Base-by-base conservation (phyloP, 1,140 invertebrate species). In the Papilio dardanus region DNA sequence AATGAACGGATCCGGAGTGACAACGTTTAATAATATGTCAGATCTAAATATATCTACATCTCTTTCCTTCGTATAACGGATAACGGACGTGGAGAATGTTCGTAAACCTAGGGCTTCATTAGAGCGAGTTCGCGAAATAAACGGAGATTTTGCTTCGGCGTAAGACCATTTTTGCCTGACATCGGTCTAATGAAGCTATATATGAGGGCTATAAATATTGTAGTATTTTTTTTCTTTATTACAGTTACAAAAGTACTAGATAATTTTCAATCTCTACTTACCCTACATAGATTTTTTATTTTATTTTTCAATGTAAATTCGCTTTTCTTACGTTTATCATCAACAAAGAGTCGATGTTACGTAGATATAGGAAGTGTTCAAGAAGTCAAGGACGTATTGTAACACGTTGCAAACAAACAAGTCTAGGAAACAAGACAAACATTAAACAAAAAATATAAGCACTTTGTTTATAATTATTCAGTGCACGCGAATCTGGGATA, bases 331-430 rank as follows among this genome's bases (percentile, higher is more conserved):
- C 3, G 54, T 62, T 62, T 62, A 62, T 62, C 50, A 7, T 54
- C 24, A 14, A 62, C 24, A 58, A 58, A 28, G 54, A 8, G 8
- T 10, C 54, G 24, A 21, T 28, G 8, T 28, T 62, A 62, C 21
- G 54, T 58, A 8, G 54, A 62, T 62, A 28, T 62, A 62, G 54
- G 54, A 62, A 62, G 12, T 30, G 5, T 10, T 62, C 24, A 28
- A 62, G 54, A 62, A 62, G 54, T 62, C 54, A 62, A 62, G 54
- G 54, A 14, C 24, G 54, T 62, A 21, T 62, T 62, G 54, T 62
- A 62, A 62, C 24, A 62, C 54, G 54, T 62, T 62, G 54, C 30
- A 62, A 62, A 62, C 54, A 30, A 62, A 58, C 50, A 58, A 62
- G 54, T 62, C 54, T 62, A 62, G 54, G 54, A 62, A 28, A 62